A percentile compares a stretch with the other conserved stretches of the same genome.
Conservation (phyloP, 2,888 invertebrate species). For the Pristionchus exspectatus region DNA sequence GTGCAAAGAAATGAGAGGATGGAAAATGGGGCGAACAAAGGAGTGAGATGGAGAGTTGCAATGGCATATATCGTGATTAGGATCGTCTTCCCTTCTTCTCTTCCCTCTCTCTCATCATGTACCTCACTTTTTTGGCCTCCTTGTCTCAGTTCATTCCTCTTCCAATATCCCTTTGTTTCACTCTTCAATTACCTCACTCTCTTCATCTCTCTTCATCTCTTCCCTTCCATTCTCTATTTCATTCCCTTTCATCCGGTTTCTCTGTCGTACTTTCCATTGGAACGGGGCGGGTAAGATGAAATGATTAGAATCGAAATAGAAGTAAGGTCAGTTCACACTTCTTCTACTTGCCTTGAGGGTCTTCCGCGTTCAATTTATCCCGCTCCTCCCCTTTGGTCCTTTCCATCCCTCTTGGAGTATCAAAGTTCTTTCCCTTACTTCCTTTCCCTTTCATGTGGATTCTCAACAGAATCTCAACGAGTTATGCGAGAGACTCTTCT, state of each 20-base stretch:
- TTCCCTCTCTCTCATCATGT: slow-evolving; percentile 22
- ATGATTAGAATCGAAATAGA: slow-evolving; percentile 26
- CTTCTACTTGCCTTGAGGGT: neutral
- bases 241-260: neutral
- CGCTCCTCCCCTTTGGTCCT: neutral
- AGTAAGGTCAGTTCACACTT: slow-evolving; percentile 33
- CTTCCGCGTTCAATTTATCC: neutral
- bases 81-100: neutral
- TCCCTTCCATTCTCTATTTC: slow-evolving; percentile 5
- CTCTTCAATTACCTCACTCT: neutral
- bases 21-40: slow-evolving; percentile 11
- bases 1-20: neutral
- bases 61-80: slow-evolving; percentile 25
- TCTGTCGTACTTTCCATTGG: neutral
- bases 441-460: slow-evolving; percentile 38
- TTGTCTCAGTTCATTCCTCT: neutral
- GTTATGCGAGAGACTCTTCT: neutral
- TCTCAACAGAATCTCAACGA: slow-evolving; percentile 28
- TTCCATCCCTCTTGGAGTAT: neutral
- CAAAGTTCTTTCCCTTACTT: slow-evolving; percentile 12
- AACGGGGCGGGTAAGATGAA: slow-evolving; percentile 1
- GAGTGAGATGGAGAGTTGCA: neutral
- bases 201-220: slow-evolving; percentile 35
- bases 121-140: slow-evolving; percentile 34
- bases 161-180: slow-evolving; percentile 26